These are phyloP conservation scores for Pipistrellus nathusii DNA, from an alignment of 2,797 vertebrate genomes.

Conservation along the genomic window DNA sequence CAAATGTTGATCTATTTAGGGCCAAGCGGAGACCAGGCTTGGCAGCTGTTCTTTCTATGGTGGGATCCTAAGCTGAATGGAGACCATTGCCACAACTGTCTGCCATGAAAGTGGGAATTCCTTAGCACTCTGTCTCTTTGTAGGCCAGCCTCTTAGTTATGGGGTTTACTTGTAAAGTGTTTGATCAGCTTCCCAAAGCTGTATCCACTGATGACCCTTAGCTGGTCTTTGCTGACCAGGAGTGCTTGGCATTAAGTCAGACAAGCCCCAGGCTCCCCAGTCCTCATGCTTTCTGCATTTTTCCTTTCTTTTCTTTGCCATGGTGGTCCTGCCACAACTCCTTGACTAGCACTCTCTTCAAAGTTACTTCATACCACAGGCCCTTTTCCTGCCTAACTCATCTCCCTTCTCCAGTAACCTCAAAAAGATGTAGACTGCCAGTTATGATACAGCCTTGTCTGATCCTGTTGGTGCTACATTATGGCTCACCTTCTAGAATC, in stretches of 20 bases:
- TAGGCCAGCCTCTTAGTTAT: not conserved
- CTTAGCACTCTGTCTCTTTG: not conserved
- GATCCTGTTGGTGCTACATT: rapidly evolving
- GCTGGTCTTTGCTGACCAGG: not conserved
- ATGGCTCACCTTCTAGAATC: not conserved
- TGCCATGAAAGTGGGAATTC: not conserved
- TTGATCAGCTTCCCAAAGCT: not conserved
- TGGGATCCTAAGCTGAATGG: not conserved
- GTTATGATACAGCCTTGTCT: too few species aligned
- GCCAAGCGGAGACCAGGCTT: not conserved
- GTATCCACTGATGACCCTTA: not conserved
- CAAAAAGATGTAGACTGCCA: not conserved
- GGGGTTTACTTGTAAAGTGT: not conserved
- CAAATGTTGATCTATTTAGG: conserved; percentile 59
- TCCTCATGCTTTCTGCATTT: rapidly evolving
- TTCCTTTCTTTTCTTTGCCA: not conserved
- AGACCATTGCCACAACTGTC: not conserved
- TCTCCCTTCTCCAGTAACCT: rapidly evolving
- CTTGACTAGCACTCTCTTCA: not conserved
- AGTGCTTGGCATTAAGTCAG: not conserved
- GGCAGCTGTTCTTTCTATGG: not conserved
- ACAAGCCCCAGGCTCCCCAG: not conserved
- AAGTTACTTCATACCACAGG: not conserved
- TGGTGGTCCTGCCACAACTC: not conserved
- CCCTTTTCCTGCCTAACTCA: not conserved